A percentile compares a stretch with the other conserved stretches of the same genome.
These are phyloP conservation scores for Scomber japonicus DNA, from an alignment of 2,113 vertebrate species.

Conservation along the genomic window DNA sequence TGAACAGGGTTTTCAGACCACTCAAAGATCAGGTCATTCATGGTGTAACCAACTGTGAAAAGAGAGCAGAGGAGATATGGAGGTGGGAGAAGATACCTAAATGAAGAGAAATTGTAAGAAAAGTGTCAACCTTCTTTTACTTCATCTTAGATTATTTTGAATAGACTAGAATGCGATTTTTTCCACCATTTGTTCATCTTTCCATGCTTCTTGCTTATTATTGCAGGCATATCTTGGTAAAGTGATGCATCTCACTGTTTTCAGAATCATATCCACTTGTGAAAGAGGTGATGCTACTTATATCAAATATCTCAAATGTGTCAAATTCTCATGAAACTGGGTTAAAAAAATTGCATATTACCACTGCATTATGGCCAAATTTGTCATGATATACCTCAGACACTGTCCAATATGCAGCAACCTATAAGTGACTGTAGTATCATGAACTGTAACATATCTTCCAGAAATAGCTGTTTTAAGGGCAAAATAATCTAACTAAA, in stretches of 20 bases:
- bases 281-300: neutral
- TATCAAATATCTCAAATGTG: too few species aligned
- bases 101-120: constrained; percentile 19
- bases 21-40: constrained; percentile 95
- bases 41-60: constrained; percentile 93
- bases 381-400: too few species aligned
- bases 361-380: too few species aligned
- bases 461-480: too few species aligned
- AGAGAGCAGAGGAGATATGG: constrained; percentile 31
- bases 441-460: too few species aligned
- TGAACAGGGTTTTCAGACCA: constrained; percentile 93
- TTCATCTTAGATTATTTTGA: neutral
- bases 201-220: neutral
- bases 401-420: too few species aligned
- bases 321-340: too few species aligned
- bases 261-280: neutral
- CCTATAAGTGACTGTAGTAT: too few species aligned
- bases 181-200: neutral
- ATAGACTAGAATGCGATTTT: neutral
- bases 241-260: neutral
- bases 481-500: too few species aligned
- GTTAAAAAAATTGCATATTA: too few species aligned
- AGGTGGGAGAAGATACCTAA: constrained; percentile 1
- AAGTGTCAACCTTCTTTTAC: neutral
- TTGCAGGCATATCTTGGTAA: neutral